Conservation (phyloP, 2,888 invertebrate species). For the Drosophila rubida region DNA sequence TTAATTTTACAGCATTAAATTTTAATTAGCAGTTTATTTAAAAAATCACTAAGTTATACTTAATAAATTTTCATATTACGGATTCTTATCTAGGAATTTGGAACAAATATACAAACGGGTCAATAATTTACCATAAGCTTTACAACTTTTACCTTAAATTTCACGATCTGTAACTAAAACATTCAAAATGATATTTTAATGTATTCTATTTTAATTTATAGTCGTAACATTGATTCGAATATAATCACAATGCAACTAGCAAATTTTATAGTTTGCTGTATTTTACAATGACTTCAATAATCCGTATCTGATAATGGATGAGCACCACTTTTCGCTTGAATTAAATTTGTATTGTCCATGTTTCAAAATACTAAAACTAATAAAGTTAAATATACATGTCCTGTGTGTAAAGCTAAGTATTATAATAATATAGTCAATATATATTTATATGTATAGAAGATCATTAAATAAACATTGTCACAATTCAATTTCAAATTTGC, state of each 20-base stretch:
- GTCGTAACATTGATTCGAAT: neutral
- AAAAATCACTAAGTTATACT: no score
- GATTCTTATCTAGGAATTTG: neutral
- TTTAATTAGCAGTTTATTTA: no score
- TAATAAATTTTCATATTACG: no score
- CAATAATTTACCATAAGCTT: neutral
- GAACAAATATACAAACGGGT: neutral
- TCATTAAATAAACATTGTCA: conserved; percentile 28
- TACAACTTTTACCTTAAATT: neutral
- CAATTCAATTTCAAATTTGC: conserved; percentile 32
- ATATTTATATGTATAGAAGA: conserved; percentile 23
- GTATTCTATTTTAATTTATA: neutral
- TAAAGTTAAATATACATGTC: conserved; percentile 21
- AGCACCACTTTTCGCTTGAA: conserved; percentile 42
- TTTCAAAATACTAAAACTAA: conserved; percentile 32
- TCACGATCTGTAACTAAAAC: no score
- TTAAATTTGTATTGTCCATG: conserved; percentile 52
- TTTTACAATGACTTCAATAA: conserved; percentile 40
- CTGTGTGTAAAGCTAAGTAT: conserved; percentile 36
- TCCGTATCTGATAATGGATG: conserved; percentile 23
- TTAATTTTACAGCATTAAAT: no score
- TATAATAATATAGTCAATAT: conserved; percentile 35
- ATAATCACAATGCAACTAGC: no score
- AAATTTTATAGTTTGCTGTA: no score
- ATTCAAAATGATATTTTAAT: neutral